Evolutionary conservation across 2,797 vertebrate genomes (phyloP).

Genomic region (Typhlichthys eigenmanni): DNA sequence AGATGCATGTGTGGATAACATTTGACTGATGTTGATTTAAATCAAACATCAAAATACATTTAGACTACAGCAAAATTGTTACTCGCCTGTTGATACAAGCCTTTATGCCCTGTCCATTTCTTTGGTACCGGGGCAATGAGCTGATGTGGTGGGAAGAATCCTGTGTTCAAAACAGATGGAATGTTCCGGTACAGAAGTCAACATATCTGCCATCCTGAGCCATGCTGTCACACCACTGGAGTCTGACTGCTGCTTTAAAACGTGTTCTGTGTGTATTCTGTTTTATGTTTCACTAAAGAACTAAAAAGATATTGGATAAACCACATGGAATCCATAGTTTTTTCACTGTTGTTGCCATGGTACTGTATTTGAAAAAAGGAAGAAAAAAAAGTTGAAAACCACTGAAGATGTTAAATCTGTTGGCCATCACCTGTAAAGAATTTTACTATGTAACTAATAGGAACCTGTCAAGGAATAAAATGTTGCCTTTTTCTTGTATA

Average conservation of each 20-base stretch:
- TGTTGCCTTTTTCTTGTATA: constrained; percentile 99
- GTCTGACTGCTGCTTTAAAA: constrained; percentile 88
- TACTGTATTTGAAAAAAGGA: constrained; percentile 86
- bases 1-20: constrained; percentile 62
- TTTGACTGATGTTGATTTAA: constrained; percentile 25
- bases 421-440: constrained; percentile 91
- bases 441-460: constrained; percentile 92
- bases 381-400: constrained; percentile 27
- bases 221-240: constrained; percentile 89
- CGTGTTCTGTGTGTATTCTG: constrained; percentile 81
- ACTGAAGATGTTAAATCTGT: constrained; percentile 75
- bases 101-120: constrained; percentile 42
- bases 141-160: constrained; percentile 32
- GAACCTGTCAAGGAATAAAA: constrained; percentile 88
- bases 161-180: constrained; percentile 46
- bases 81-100: constrained; percentile 34
- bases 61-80: constrained; percentile 39
- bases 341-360: constrained; percentile 93
- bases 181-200: constrained; percentile 62
- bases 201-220: constrained; percentile 96
- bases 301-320: constrained; percentile 69
- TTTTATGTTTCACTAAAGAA: constrained; percentile 85
- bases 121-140: constrained; percentile 49
- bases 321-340: constrained; percentile 83
- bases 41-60: constrained; percentile 43